Conservation (phyloP, 1,140 invertebrate genomes). For the Megathymus violae region DNA sequence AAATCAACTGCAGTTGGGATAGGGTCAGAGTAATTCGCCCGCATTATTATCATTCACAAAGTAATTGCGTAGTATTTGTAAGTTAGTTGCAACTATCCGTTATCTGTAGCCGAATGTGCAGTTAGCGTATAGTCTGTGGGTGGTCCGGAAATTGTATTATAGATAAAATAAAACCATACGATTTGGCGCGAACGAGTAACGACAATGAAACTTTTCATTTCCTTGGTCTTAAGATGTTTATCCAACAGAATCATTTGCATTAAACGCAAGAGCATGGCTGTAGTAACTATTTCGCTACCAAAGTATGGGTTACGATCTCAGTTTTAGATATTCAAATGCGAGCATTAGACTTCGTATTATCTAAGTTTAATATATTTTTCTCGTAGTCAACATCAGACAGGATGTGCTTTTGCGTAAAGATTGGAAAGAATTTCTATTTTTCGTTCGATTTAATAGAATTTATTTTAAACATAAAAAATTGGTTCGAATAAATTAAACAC, state of each 20-base stretch:
- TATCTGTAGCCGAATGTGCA: slow-evolving; percentile 28
- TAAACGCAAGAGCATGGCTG: slow-evolving; percentile 24
- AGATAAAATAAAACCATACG: slow-evolving; percentile 28
- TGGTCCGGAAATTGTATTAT: slow-evolving; percentile 26
- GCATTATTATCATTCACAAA: slow-evolving; percentile 17
- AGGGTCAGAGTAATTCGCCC: neutral
- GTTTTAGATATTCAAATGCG: slow-evolving; percentile 31
- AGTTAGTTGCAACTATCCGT: slow-evolving; percentile 18
- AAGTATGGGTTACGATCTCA: slow-evolving; percentile 25
- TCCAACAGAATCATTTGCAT: slow-evolving; percentile 29
- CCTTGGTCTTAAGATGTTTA: slow-evolving; percentile 25
- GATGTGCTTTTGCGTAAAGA: neutral
- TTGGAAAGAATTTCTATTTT: neutral
- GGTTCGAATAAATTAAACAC: too few relatives aligned
- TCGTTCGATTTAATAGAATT: neutral
- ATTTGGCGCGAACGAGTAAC: slow-evolving; percentile 27
- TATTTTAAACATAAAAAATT: too few relatives aligned
- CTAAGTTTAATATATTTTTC: slow-evolving; percentile 25
- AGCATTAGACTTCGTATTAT: slow-evolving; percentile 17
- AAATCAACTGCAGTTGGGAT: neutral
- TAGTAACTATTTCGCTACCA: slow-evolving; percentile 20
- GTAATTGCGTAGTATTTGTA: slow-evolving; percentile 20
- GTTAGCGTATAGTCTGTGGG: slow-evolving; percentile 27
- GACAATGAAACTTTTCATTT: slow-evolving; percentile 30
- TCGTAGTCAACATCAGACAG: slow-evolving; percentile 2